These are phyloP conservation scores for Meta bourneti DNA, from an alignment of 2,888 invertebrate species.

Conservation along the genomic window DNA sequence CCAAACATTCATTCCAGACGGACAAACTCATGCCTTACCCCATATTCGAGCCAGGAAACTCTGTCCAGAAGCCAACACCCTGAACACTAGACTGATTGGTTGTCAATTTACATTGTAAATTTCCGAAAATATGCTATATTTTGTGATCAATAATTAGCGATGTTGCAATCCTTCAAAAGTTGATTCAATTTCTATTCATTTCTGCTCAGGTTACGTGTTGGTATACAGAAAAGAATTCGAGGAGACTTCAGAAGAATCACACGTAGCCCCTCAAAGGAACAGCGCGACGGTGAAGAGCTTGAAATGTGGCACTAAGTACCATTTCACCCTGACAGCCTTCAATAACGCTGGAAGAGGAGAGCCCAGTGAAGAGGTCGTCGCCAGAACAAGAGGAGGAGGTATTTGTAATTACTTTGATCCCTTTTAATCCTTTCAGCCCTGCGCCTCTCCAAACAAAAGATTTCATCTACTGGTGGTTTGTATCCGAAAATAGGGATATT, in stretches of 20 bases:
- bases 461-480: background rate
- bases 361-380: constrained; percentile 80
- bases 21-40: too few relatives aligned
- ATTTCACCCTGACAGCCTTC: constrained; percentile 80
- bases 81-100: too few relatives aligned
- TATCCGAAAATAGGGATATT: too few relatives aligned
- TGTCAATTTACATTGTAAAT: too few relatives aligned
- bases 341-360: constrained; percentile 81
- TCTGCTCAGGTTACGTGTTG: constrained; percentile 75
- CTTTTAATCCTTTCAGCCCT: background rate
- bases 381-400: constrained; percentile 81
- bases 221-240: constrained; percentile 76
- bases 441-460: background rate
- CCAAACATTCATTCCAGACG: too few relatives aligned
- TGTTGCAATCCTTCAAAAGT: background rate
- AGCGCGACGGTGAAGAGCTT: constrained; percentile 77
- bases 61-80: too few relatives aligned
- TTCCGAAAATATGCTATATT: too few relatives aligned
- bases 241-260: constrained; percentile 77
- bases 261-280: constrained; percentile 72
- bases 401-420: constrained; percentile 55
- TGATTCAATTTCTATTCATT: background rate
- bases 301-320: constrained; percentile 81
- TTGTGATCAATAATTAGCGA: too few relatives aligned
- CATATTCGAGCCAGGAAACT: too few relatives aligned